Evolutionary conservation across 2,797 vertebrate species (phyloP).

Genomic region (Anableps anableps): DNA sequence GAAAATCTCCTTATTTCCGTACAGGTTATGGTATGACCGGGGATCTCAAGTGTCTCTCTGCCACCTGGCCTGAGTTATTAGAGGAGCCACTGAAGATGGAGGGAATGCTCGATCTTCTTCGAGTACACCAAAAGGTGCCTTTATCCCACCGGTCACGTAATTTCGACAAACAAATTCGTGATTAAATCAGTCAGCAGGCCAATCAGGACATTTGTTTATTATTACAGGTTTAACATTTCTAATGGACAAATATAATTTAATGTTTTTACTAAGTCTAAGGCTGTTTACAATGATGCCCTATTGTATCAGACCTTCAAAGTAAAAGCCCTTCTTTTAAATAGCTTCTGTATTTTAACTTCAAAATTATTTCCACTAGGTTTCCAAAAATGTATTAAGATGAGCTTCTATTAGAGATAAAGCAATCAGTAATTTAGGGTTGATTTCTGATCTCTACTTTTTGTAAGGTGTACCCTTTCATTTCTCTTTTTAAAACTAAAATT

Average conservation of each 20-base stretch:
- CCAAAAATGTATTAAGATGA: neutral
- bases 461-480: neutral
- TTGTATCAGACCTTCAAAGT: neutral
- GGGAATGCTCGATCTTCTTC: slow-evolving; percentile 83
- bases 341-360: neutral
- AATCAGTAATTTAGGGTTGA: neutral
- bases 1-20: neutral
- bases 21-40: slow-evolving; percentile 88
- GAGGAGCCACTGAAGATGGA: slow-evolving; percentile 71
- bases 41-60: slow-evolving; percentile 82
- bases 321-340: neutral
- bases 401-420: neutral
- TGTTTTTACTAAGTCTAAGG: neutral
- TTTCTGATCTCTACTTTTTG: neutral
- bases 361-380: slow-evolving; percentile 1
- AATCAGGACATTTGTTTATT: neutral
- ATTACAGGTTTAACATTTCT: neutral
- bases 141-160: neutral
- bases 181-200: neutral
- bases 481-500: slow-evolving; percentile 1
- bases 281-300: neutral
- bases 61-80: slow-evolving; percentile 79
- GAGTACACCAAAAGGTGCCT: slow-evolving; percentile 84
- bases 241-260: neutral
- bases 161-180: neutral